Conservation (phyloP, 2,113 vertebrate species). For the Paralichthys olivaceus region DNA sequence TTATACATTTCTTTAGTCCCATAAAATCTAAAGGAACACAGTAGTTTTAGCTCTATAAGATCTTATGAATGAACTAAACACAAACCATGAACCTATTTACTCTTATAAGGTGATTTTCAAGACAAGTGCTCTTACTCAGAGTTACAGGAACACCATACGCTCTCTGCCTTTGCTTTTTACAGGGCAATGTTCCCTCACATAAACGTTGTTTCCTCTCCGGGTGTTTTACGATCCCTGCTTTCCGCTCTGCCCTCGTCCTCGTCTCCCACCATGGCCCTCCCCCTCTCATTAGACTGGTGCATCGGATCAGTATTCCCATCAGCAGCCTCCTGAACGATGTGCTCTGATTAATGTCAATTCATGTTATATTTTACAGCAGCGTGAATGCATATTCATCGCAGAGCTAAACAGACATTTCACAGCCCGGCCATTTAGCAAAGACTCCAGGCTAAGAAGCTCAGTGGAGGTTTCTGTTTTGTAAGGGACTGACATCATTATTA, state of each 20-base stretch:
- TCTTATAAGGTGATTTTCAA: conserved; percentile 31
- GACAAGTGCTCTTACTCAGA: neutral
- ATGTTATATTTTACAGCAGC: conserved; percentile 31
- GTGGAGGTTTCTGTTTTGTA: neutral
- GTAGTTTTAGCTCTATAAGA: neutral
- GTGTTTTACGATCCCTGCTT: conserved; percentile 55
- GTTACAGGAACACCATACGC: conserved; percentile 22
- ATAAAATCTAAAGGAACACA: neutral
- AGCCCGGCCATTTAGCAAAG: conserved; percentile 20
- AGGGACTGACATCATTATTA: neutral
- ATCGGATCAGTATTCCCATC: conserved; percentile 49
- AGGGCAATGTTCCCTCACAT: conserved; percentile 39
- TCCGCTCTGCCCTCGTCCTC: conserved; percentile 20
- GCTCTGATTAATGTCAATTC: conserved; percentile 59
- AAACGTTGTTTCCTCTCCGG: conserved; percentile 41
- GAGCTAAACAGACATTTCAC: conserved; percentile 42
- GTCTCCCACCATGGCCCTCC: neutral
- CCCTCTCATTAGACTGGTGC: conserved; percentile 38
- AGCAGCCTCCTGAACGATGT: conserved; percentile 39
- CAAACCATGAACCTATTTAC: neutral
- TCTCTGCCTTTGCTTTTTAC: conserved; percentile 14
- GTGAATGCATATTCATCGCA: conserved; percentile 5
- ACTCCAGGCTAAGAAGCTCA: conserved; percentile 1
- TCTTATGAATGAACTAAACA: neutral
- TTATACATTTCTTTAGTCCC: neutral